Percentiles rank a stretch among this genome's conserved stretches.
Conservation (phyloP, 2,113 vertebrate genomes). For the human region GRCh38 chr5:58844501-58845000, state of each 20-base stretch:
- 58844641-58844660: background rate
- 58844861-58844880: background rate
- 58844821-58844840: background rate
- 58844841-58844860: background rate
- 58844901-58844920: background rate
- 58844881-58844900: background rate
- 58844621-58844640: background rate
- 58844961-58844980: background rate
- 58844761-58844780: background rate
- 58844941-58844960: background rate
- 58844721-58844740: background rate
- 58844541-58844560: constrained; percentile 5
- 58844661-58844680: background rate
- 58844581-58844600: background rate
- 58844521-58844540: background rate
- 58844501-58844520: background rate
- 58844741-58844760: background rate
- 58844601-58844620: background rate
- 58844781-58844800: background rate
- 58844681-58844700: background rate
- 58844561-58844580: background rate
- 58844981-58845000: background rate
- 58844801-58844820: background rate
- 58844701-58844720: background rate
- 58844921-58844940: background rate